Evolutionary conservation across 1,140 invertebrate genomes (phyloP), one percentile per base, ranked within the genome.

Genomic region (Venturia canescens): DNA sequence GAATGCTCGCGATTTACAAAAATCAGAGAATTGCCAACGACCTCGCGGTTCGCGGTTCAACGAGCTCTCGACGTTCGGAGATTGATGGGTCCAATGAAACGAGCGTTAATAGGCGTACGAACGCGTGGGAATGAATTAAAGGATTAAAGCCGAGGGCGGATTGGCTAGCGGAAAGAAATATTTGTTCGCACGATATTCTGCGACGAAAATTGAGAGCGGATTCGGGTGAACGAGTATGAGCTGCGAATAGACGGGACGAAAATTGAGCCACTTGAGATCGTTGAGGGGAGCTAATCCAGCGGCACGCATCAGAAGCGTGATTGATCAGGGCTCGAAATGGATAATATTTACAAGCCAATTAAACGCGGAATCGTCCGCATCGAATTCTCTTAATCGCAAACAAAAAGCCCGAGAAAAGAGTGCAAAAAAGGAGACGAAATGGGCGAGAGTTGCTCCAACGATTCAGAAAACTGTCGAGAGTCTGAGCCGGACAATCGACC

Each of bases 11-110:
- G 23, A 63, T 63, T 63, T 63, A 26, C 60, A 26, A 63, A 63
- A 63, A 63, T 63, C 60, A 63, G n/a, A 23, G 60, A 63, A 27
- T 63, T 26, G 60, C 60, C 60, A 63, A 63, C 4, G 23, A 63
- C 23, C 60, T 63, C 60, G 23, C 13, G 16, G n/a, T n/a, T 23
- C 27, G 9, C 11, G 13, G 60, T 63, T 63, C 21, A 63, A 63
- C 60, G 60, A 26, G 23, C 60, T 63, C 23, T 13, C 3, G n/a
- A 23, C 60, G 4, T 26, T 63, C 11, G 5, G 9, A 21, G 23
- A 63, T 63, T 13, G 27, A 26, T 63, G 60, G 23, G 23, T 63
- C 27, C 27, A 26, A 26, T 15, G 60, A 63, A 23, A 21, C 21
- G 23, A 13, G 23, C 1, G 1, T 4, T 63, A 15, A 63, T 63